Evolutionary conservation across 2,888 invertebrate genomes (phyloP).

Genomic region (Drosophila subquinaria): DNA sequence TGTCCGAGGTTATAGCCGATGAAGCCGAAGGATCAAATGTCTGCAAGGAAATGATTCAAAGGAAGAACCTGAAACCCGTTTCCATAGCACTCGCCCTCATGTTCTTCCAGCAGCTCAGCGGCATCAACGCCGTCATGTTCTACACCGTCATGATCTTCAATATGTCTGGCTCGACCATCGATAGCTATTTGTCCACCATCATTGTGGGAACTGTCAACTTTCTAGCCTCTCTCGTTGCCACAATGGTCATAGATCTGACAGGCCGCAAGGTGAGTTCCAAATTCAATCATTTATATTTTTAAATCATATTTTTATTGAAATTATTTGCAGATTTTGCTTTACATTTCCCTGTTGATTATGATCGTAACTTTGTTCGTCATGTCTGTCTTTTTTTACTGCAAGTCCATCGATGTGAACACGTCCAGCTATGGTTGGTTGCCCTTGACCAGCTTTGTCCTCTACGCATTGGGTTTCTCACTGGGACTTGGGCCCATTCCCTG

Average conservation of each 20-base stretch:
- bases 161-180: constrained; percentile 84
- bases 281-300: neutral
- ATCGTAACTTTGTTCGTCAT: constrained; percentile 88
- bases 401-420: constrained; percentile 82
- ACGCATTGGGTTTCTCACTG: constrained; percentile 91
- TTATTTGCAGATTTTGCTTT: constrained; percentile 86
- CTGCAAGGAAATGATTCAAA: constrained; percentile 56
- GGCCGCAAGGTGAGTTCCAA: constrained; percentile 88
- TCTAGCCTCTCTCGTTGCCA: constrained; percentile 87
- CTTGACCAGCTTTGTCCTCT: constrained; percentile 89
- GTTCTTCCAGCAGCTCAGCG: constrained; percentile 93
- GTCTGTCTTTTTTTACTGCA: constrained; percentile 88
- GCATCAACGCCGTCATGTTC: constrained; percentile 92
- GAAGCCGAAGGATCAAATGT: constrained; percentile 85
- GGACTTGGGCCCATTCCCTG: constrained; percentile 93
- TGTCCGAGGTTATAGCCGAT: constrained; percentile 58
- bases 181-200: constrained; percentile 88
- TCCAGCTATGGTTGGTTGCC: constrained; percentile 89
- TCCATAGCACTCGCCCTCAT: constrained; percentile 90
- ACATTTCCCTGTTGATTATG: constrained; percentile 89
- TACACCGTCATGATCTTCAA: constrained; percentile 90
- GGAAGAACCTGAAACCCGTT: constrained; percentile 88
- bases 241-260: constrained; percentile 90
- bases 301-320: neutral
- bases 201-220: constrained; percentile 91